Percentiles rank a stretch among this genome's conserved stretches.
Conservation (phyloP, 1,140 invertebrate genomes). For the Euura saliciscinereae region DNA sequence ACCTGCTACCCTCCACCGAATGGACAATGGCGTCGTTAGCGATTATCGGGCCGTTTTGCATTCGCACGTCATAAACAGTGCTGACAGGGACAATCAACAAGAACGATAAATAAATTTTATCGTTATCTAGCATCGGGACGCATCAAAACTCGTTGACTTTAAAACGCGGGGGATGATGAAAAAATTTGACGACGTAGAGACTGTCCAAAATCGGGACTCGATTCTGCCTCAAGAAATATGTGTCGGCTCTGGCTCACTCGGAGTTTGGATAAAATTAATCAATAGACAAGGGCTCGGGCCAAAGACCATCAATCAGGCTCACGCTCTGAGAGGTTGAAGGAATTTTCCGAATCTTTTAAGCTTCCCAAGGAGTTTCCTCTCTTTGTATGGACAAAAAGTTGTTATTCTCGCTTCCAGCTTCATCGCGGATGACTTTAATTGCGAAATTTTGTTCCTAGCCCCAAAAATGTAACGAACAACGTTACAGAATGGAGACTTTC, state of each 20-base stretch:
- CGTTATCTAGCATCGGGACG: no score
- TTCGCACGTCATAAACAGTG: constrained; percentile 3
- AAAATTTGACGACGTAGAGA: background rate
- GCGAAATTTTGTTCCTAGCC: no score
- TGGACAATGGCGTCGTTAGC: constrained; percentile 3
- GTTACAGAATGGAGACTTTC: no score
- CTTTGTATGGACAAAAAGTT: background rate
- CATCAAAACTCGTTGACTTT: no score
- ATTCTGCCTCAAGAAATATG: background rate
- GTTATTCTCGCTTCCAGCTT: background rate
- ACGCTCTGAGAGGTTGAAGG: background rate
- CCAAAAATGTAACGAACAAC: no score
- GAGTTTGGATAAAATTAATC: background rate
- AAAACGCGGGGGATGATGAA: background rate
- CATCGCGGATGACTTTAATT: no score
- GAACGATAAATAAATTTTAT: background rate
- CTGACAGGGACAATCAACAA: background rate
- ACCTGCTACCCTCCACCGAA: background rate
- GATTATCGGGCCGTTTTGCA: background rate
- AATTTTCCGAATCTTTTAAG: constrained; percentile 1
- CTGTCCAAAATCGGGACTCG: background rate
- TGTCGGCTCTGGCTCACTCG: background rate
- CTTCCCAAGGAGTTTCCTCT: background rate
- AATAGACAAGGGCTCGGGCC: background rate
- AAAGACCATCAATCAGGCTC: background rate